Evolutionary conservation across 30 jellyfish, hydroid and myxozoan genomes (phyloP).

Genomic region (Morbakka virulenta): DNA sequence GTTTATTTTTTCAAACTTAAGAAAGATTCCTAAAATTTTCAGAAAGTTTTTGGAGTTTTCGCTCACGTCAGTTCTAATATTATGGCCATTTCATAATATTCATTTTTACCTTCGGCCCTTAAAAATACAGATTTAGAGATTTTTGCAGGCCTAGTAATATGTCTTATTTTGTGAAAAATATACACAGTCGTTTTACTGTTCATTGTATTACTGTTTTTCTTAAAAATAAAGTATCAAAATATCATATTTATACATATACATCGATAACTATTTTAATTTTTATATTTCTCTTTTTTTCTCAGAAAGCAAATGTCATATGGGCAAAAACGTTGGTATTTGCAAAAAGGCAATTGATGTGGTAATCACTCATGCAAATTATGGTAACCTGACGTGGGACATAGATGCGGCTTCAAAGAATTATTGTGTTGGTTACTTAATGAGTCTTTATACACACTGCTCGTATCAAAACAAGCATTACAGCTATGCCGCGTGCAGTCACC

Average conservation of each 20-base stretch:
- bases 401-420: slow-evolving; percentile 40
- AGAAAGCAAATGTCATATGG: slow-evolving; percentile 62
- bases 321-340: slow-evolving; percentile 52
- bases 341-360: slow-evolving; percentile 45
- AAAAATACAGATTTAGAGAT: too few relatives aligned
- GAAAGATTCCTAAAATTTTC: too few relatives aligned
- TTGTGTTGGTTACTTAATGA: slow-evolving; percentile 53
- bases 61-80: too few relatives aligned
- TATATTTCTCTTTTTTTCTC: too few relatives aligned
- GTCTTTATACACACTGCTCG: slow-evolving; percentile 10
- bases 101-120: too few relatives aligned
- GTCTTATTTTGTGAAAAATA: too few relatives aligned
- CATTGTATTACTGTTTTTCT: background rate
- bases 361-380: slow-evolving; percentile 24
- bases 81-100: too few relatives aligned
- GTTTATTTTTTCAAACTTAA: too few relatives aligned
- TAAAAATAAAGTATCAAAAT: background rate
- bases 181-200: too few relatives aligned
- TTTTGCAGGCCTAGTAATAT: too few relatives aligned
- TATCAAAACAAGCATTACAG: background rate
- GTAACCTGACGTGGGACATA: slow-evolving; percentile 52
- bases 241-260: background rate
- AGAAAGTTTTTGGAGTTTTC: too few relatives aligned
- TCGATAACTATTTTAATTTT: too few relatives aligned
- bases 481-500: slow-evolving; percentile 21